These are phyloP conservation scores for Halichondria panicea DNA, from an alignment of 37 sponge, comb jelly and placozoan genomes.

Conservation along the genomic window DNA sequence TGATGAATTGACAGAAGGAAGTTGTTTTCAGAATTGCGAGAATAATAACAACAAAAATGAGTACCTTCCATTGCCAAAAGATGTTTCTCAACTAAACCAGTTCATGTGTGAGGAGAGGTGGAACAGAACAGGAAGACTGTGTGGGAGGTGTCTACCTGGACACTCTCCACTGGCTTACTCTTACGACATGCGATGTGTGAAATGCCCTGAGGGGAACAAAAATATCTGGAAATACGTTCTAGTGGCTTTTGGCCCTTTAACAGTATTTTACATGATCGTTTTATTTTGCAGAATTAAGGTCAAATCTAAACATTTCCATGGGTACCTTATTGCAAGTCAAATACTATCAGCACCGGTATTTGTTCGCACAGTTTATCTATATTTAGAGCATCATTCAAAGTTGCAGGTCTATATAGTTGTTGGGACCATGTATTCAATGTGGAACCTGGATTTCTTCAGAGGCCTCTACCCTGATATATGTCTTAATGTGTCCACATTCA, in stretches of 20 bases:
- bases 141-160: constrained; percentile 48
- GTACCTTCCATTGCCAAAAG: no score
- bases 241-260: constrained; percentile 46
- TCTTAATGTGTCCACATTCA: neutral
- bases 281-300: constrained; percentile 55
- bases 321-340: constrained; percentile 57
- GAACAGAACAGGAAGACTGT: constrained; percentile 48
- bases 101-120: no score
- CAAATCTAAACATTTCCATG: constrained; percentile 37
- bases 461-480: constrained; percentile 5
- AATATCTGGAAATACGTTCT: constrained; percentile 14
- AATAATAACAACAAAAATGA: no score
- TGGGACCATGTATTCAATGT: constrained; percentile 9
- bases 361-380: constrained; percentile 1
- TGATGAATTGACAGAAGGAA: no score
- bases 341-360: constrained; percentile 4
- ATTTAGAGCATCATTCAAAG: neutral
- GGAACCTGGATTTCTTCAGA: constrained; percentile 45
- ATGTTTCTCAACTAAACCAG: no score
- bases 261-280: constrained; percentile 44
- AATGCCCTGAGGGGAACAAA: neutral
- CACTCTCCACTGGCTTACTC: constrained; percentile 37
- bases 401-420: neutral
- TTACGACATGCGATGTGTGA: constrained; percentile 6
- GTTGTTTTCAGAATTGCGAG: no score